These are phyloP conservation scores for Xiphophorus couchianus DNA, from an alignment of 2,113 vertebrate genomes.

Conservation along the genomic window DNA sequence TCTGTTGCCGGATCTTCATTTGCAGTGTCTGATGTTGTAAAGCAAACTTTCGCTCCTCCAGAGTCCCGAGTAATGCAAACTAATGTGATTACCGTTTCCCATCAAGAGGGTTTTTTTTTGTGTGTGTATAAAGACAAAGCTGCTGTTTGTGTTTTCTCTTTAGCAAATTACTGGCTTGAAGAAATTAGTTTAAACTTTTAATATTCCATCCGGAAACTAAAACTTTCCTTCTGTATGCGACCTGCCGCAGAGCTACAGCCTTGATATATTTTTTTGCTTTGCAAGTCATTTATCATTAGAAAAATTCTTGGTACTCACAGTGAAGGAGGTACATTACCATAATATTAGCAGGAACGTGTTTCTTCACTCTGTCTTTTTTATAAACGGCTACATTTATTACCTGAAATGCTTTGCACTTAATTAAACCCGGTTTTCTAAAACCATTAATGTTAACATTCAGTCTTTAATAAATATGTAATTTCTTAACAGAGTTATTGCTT, in stretches of 20 bases:
- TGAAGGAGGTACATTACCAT: constrained; percentile 29
- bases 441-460: constrained; percentile 39
- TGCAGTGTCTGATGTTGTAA: not conserved
- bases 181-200: constrained; percentile 7
- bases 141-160: not conserved
- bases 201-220: constrained; percentile 9
- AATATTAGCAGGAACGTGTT: constrained; percentile 34
- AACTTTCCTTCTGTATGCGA: constrained; percentile 15
- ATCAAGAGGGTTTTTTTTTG: not conserved
- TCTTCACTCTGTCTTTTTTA: constrained; percentile 30
- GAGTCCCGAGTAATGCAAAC: constrained; percentile 1
- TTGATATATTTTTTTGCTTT: constrained; percentile 19
- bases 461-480: constrained; percentile 69
- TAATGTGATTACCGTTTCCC: not conserved
- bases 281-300: constrained; percentile 23
- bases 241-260: constrained; percentile 19
- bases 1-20: constrained; percentile 21
- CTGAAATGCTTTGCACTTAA: constrained; percentile 52
- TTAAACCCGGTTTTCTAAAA: constrained; percentile 64
- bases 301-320: constrained; percentile 16
- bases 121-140: constrained; percentile 4
- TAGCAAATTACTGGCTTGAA: constrained; percentile 5
- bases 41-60: not conserved
- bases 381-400: constrained; percentile 32
- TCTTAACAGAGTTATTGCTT: constrained; percentile 33